Evolutionary conservation across 2,888 invertebrate genomes (phyloP).

Genomic region (Cenopis cana): DNA sequence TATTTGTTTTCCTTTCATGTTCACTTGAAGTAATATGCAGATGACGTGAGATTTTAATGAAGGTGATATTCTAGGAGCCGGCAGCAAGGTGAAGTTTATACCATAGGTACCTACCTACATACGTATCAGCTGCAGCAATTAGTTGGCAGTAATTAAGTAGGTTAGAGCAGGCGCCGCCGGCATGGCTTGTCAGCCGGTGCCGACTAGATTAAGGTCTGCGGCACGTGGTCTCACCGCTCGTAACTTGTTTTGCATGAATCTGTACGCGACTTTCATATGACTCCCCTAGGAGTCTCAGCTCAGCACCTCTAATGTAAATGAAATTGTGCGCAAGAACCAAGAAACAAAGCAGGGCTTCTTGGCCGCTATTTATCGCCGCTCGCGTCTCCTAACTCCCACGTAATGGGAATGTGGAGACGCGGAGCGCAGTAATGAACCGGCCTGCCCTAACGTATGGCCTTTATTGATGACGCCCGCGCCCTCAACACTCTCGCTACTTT

Average conservation of each 20-base stretch:
- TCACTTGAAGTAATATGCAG: constrained; percentile 44
- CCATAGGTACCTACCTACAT: constrained; percentile 63
- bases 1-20: constrained; percentile 17
- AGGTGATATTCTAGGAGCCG: constrained; percentile 66
- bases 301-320: constrained; percentile 83
- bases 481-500: constrained; percentile 67
- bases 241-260: constrained; percentile 82
- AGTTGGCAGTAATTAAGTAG: constrained; percentile 78
- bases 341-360: constrained; percentile 80
- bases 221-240: constrained; percentile 72
- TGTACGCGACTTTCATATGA: constrained; percentile 77
- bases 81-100: constrained; percentile 73
- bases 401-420: constrained; percentile 80
- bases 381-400: constrained; percentile 79
- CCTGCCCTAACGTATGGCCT: constrained; percentile 77
- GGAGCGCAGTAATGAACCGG: constrained; percentile 77
- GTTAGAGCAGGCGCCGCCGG: constrained; percentile 66
- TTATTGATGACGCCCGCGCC: constrained; percentile 78
- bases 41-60: constrained; percentile 53
- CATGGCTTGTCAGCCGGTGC: constrained; percentile 62
- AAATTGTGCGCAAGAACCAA: constrained; percentile 83
- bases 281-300: constrained; percentile 74
- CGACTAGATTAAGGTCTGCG: constrained; percentile 77
- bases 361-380: constrained; percentile 80
- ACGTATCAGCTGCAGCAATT: constrained; percentile 77